These are phyloP conservation scores for Cryptus armator DNA, from an alignment of 2,888 invertebrate species.

Conservation along the genomic window DNA sequence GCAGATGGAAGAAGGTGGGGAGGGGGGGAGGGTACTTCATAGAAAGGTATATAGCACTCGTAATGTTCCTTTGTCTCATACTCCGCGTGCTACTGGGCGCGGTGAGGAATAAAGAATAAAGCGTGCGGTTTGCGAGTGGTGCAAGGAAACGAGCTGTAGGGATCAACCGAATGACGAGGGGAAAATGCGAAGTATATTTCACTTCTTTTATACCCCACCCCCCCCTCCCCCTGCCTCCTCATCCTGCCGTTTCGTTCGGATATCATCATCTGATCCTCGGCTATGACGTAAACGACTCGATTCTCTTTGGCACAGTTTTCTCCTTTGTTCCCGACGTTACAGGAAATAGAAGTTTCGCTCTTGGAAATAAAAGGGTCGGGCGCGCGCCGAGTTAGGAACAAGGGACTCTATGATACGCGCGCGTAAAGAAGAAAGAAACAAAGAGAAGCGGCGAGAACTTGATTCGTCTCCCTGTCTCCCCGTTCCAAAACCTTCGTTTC, in stretches of 20 bases:
- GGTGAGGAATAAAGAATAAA: conserved; percentile 11
- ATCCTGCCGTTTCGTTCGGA: background rate
- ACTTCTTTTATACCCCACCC: conserved; percentile 43
- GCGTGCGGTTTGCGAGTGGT: background rate
- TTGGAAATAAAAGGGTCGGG: conserved; percentile 30
- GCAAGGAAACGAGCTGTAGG: conserved; percentile 1
- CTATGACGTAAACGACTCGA: conserved; percentile 13
- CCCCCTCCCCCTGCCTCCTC: background rate
- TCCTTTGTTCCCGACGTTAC: conserved; percentile 63
- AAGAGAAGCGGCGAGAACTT: background rate
- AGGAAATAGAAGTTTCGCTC: conserved; percentile 49
- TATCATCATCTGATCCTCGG: conserved; percentile 27
- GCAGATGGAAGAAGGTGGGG: background rate
- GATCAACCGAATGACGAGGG: conserved; percentile 1
- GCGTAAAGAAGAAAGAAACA: conserved; percentile 15
- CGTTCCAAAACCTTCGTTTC: background rate
- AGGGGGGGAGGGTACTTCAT: background rate
- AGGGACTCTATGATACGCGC: background rate
- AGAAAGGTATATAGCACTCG: background rate
- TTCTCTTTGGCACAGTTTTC: conserved; percentile 32
- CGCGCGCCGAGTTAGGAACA: background rate
- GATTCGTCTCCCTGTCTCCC: background rate
- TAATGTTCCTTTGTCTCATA: conserved; percentile 66
- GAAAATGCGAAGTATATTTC: background rate
- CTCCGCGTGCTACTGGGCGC: conserved; percentile 41